Conservation (phyloP, 2,888 invertebrate species). For the Aspidiotus rigidus region DNA sequence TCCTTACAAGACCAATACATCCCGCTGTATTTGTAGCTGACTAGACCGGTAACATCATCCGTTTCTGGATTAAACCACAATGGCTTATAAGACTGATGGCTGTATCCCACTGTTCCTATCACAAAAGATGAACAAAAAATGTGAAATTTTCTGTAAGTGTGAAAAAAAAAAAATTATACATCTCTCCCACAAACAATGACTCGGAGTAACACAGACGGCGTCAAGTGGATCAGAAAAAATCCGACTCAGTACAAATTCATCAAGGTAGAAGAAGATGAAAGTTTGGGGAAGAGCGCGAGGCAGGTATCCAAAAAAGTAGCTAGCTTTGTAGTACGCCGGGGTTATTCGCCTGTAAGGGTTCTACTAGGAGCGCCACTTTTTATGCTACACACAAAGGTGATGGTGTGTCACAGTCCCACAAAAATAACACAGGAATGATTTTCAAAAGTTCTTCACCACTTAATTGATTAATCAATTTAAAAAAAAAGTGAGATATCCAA, state of each 20-base stretch:
- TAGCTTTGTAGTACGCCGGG: no score
- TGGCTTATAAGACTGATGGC: slow-evolving; percentile 56
- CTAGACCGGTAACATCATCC: slow-evolving; percentile 54
- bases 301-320: no score
- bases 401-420: no score
- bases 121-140: slow-evolving; percentile 15
- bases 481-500: no score
- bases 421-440: no score
- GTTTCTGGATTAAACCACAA: slow-evolving; percentile 82
- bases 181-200: neutral
- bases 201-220: no score
- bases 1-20: slow-evolving; percentile 90
- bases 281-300: no score
- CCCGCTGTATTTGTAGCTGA: slow-evolving; percentile 69
- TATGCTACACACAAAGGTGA: no score
- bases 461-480: no score
- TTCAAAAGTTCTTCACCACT: no score
- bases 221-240: neutral
- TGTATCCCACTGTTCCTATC: slow-evolving; percentile 9
- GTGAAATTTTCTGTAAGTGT: neutral
- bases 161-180: neutral
- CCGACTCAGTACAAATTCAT: neutral
- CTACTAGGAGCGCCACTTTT: no score
- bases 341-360: no score
- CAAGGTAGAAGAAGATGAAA: neutral